Percentiles rank a stretch among this genome's conserved stretches.
These are phyloP conservation scores for Hyposoter didymator DNA, from an alignment of 2,888 invertebrate genomes.

Conservation along the genomic window DNA sequence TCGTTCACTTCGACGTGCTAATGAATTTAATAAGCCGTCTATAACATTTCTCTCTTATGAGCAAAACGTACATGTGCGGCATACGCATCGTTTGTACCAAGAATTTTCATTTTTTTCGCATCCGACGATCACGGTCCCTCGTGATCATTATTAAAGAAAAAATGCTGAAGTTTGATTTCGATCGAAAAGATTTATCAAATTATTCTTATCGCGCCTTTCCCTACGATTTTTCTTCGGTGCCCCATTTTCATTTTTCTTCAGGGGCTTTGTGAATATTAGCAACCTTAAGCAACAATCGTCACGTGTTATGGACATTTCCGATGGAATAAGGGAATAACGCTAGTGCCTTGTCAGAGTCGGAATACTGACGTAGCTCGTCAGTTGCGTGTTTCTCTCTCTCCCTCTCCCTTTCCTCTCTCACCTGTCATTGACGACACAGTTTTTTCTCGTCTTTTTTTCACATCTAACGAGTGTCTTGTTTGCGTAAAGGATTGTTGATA, in stretches of 20 bases:
- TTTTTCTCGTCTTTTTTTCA: slow-evolving; percentile 29
- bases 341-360: neutral
- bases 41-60: slow-evolving; percentile 20
- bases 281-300: neutral
- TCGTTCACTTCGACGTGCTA: slow-evolving; percentile 43
- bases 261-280: neutral
- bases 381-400: neutral
- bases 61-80: slow-evolving; percentile 1
- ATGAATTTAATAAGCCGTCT: slow-evolving; percentile 56
- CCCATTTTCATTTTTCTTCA: neutral
- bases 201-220: neutral
- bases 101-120: neutral
- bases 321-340: neutral
- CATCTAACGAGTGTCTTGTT: slow-evolving; percentile 18
- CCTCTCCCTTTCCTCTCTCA: neutral
- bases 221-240: neutral
- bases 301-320: neutral
- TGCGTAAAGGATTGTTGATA: slow-evolving; percentile 6
- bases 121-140: neutral
- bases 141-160: neutral
- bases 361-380: neutral
- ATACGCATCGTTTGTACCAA: neutral
- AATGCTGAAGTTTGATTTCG: neutral
- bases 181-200: neutral
- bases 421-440: neutral